Evolutionary conservation across 2,113 vertebrate species (phyloP).

Genomic region (Mobula birostris): DNA sequence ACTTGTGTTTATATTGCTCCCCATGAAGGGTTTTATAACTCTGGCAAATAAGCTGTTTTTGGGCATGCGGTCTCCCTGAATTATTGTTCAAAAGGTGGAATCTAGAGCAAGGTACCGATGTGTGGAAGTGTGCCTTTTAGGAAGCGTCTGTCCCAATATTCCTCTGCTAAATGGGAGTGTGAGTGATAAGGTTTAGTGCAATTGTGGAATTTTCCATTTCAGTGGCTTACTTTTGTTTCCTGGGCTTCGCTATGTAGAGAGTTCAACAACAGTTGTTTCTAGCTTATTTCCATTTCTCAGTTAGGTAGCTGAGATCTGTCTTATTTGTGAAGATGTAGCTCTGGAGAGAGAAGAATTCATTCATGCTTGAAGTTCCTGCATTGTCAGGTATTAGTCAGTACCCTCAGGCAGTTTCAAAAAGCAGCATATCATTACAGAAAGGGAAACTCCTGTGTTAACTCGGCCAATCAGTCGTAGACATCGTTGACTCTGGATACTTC

Average conservation of each 20-base stretch:
- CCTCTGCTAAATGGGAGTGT: not conserved
- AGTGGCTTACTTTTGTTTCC: not conserved
- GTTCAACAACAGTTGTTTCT: not conserved
- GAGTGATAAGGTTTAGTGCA: not conserved
- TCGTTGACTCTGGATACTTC: not conserved
- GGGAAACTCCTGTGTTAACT: not conserved
- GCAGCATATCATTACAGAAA: not conserved
- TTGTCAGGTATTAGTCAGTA: not conserved
- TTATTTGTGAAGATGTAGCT: not conserved
- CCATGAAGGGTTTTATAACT: not conserved
- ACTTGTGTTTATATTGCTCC: not conserved
- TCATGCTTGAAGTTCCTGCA: not conserved
- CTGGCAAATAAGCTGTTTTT: not conserved
- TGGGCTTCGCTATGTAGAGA: not conserved
- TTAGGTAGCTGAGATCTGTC: not conserved
- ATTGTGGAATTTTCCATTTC: not conserved
- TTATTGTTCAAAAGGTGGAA: not conserved
- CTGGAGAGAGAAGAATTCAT: conserved; percentile 7
- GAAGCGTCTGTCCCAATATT: not conserved
- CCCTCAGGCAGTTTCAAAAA: not conserved
- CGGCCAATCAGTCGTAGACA: not conserved
- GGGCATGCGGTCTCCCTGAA: not conserved
- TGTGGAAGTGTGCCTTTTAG: not conserved
- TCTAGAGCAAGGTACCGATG: not conserved
- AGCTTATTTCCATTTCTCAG: not conserved